A percentile compares a stretch with the other conserved stretches of the same genome.
These are phyloP conservation scores for Physocephala rufipes DNA, from an alignment of 2,888 invertebrate genomes.

Conservation along the genomic window DNA sequence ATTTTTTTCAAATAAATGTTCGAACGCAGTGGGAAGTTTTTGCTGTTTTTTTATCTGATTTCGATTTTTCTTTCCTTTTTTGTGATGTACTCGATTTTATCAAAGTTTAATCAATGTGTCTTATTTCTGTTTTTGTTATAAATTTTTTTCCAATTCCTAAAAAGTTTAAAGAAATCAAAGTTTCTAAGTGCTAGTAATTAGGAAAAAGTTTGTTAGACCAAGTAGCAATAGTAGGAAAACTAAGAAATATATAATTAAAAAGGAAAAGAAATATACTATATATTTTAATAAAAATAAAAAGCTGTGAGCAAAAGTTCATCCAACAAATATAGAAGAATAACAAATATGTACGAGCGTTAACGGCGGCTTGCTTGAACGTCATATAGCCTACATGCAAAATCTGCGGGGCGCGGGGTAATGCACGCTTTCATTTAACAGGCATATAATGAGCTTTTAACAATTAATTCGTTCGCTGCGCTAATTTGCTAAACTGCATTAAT, in stretches of 20 bases:
- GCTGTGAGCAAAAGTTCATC: background rate
- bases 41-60: constrained; percentile 58
- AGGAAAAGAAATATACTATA: background rate
- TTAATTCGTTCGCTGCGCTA: no score
- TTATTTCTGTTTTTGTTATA: background rate
- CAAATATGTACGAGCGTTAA: no score
- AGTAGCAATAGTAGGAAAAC: background rate
- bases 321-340: no score
- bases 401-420: no score
- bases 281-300: background rate
- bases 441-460: no score
- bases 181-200: constrained; percentile 27
- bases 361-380: no score
- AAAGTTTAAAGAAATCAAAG: constrained; percentile 18
- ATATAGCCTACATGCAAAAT: no score
- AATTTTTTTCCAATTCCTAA: constrained; percentile 13
- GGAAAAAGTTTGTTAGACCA: constrained; percentile 30
- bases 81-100: constrained; percentile 24
- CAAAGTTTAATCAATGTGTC: constrained; percentile 18
- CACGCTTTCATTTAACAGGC: no score
- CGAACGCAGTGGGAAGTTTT: constrained; percentile 67
- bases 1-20: constrained; percentile 52
- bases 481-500: no score
- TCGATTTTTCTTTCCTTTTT: constrained; percentile 27
- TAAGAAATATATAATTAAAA: background rate